These are phyloP conservation scores for Ceryle rudis DNA, from an alignment of 2,797 vertebrate genomes.

Conservation along the genomic window DNA sequence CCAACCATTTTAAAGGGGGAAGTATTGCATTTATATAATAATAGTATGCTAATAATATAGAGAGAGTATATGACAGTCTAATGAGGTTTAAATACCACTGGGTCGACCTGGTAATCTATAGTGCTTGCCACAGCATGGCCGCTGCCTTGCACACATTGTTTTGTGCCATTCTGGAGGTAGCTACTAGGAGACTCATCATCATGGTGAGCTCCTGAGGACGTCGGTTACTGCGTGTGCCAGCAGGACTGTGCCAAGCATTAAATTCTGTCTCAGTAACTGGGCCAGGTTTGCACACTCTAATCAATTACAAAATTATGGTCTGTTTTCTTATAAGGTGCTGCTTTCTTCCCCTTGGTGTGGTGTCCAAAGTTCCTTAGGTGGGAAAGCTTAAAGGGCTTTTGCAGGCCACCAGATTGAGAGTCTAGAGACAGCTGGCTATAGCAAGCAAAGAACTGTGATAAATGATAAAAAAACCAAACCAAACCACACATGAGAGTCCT, in stretches of 20 bases:
- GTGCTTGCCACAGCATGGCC: neutral
- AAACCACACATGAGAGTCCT: constrained; percentile 23
- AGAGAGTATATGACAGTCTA: neutral
- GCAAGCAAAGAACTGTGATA: constrained; percentile 43
- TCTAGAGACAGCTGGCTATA: constrained; percentile 40
- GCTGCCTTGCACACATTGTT: accelerated
- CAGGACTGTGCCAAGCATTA: neutral
- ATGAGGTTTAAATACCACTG: neutral
- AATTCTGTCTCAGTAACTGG: neutral
- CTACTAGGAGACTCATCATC: neutral
- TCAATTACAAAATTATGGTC: neutral
- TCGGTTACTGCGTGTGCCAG: accelerated
- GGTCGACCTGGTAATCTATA: neutral
- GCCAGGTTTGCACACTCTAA: neutral
- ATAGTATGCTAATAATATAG: neutral
- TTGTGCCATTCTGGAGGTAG: neutral
- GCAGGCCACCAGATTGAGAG: constrained; percentile 9
- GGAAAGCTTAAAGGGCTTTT: neutral
- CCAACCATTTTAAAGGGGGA: neutral
- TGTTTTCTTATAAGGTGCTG: neutral
- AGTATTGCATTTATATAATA: neutral
- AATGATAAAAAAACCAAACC: neutral
- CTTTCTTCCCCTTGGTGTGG: neutral
- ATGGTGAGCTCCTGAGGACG: accelerated
- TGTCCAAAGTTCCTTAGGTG: neutral